phyloP scores from a whole-genome alignment of 2,797 vertebrate genomes.

The Momotus momota region DNA sequence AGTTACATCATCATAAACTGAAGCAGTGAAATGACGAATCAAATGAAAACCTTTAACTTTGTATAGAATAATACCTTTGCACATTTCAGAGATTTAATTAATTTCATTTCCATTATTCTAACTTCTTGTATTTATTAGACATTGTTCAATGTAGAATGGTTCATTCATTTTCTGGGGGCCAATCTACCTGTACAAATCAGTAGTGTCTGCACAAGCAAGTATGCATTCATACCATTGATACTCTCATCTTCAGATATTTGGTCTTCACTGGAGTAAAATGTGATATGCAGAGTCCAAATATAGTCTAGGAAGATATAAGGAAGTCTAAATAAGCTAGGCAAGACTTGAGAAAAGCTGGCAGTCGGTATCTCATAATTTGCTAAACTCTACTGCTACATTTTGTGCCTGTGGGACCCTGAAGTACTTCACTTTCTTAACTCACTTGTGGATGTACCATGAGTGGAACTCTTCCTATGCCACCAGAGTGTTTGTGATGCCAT shows the following conservation, averaged over 20 bases:
- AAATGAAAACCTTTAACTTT: background rate
- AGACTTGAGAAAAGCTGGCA: background rate
- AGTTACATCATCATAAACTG: background rate
- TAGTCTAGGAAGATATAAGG: background rate
- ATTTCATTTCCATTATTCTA: background rate
- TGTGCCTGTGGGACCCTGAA: background rate
- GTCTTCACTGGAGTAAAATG: background rate
- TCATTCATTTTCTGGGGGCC: background rate
- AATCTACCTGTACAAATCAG: background rate
- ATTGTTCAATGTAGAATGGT: background rate
- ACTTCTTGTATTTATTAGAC: background rate
- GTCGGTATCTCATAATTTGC: background rate
- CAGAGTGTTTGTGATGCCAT: fast-evolving
- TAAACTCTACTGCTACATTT: background rate
- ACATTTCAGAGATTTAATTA: background rate
- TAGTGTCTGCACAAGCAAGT: background rate
- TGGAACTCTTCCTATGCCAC: background rate
- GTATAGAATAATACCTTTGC: background rate
- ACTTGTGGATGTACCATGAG: background rate
- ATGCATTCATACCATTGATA: background rate
- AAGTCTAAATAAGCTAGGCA: background rate
- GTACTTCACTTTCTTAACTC: background rate
- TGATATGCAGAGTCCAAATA: background rate
- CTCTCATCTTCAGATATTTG: background rate
- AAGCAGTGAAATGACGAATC: background rate